phyloP scores from a whole-genome alignment of 1,140 invertebrate genomes.

The Rhagoletis zephyria region DNA sequence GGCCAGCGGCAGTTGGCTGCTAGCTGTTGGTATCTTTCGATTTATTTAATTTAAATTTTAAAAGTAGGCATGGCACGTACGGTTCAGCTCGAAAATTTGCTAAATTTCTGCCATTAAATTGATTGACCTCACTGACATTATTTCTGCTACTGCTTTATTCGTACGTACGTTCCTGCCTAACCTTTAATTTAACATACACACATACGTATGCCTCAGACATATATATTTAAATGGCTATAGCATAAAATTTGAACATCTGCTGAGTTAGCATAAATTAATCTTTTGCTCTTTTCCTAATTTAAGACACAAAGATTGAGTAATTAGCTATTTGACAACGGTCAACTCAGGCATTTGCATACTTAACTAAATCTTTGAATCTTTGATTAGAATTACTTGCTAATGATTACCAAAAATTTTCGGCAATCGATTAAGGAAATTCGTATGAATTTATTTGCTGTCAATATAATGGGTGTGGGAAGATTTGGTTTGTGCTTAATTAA shows the following conservation, averaged over 20 bases:
- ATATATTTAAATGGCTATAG: no score
- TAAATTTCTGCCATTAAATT: background rate
- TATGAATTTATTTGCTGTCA: background rate
- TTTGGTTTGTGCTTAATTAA: background rate
- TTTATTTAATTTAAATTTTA: background rate
- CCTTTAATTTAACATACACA: background rate
- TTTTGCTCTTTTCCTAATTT: background rate
- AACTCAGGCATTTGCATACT: background rate
- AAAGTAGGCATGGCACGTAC: background rate
- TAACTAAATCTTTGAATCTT: background rate
- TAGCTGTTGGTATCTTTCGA: background rate
- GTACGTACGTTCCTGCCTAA: background rate
- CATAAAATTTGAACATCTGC: no score
- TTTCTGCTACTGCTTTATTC: background rate
- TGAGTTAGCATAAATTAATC: no score
- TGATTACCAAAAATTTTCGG: background rate
- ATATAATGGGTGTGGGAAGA: constrained; percentile 5
- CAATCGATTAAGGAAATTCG: constrained; percentile 22
- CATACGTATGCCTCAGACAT: no score
- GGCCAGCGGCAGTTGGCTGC: no score
- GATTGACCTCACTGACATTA: constrained; percentile 8
- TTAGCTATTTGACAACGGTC: constrained; percentile 37
- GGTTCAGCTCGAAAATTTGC: background rate
- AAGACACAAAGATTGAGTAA: background rate
- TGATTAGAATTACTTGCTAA: constrained; percentile 15